A percentile compares a stretch with the other conserved stretches of the same genome.
Evolutionary conservation across 2,113 vertebrate genomes (phyloP).

Genomic region (chimpanzee (Pan troglodytes)): NHGRI_mPanTro3-v2.1_pri NC_072402.2:105970001-105970500

Average conservation of each 20-base stretch:
- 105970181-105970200: background rate
- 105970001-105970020: too few relatives aligned
- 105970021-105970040: background rate
- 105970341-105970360: background rate
- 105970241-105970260: background rate
- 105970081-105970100: background rate
- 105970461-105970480: background rate
- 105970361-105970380: background rate
- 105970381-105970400: background rate
- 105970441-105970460: background rate
- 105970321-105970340: background rate
- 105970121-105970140: background rate
- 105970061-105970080: background rate
- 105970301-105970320: background rate
- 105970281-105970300: background rate
- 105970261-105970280: background rate
- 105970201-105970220: background rate
- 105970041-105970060: background rate
- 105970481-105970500: background rate
- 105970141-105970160: background rate
- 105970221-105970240: background rate
- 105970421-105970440: background rate
- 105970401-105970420: background rate
- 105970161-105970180: background rate
- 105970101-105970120: background rate